phyloP scores from a whole-genome alignment of 2,888 invertebrate genomes.

The Trilocha varians region DNA sequence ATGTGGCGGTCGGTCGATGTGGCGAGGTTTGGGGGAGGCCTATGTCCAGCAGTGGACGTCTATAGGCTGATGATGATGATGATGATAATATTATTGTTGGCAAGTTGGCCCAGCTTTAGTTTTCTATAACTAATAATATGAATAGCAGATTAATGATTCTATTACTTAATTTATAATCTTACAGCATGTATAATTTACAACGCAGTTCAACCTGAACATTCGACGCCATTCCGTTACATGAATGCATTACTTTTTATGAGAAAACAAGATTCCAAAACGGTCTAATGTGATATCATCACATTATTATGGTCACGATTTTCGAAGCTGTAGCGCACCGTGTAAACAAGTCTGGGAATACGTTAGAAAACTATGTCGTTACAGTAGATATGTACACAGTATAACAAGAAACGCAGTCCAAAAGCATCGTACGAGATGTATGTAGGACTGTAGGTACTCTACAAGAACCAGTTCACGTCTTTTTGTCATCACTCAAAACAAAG shows the following conservation, averaged over 20 bases:
- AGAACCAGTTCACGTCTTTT: slow-evolving; percentile 33
- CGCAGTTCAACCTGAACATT: neutral
- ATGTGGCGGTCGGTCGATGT: too few relatives aligned
- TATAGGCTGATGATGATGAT: too few relatives aligned
- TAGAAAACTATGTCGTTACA: too few relatives aligned
- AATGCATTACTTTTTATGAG: neutral
- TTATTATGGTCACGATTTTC: neutral
- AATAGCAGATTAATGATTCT: too few relatives aligned
- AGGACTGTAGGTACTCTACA: slow-evolving; percentile 16
- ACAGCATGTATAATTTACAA: neutral
- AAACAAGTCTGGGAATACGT: neutral
- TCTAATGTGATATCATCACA: neutral
- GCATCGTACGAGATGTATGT: slow-evolving; percentile 9
- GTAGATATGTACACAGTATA: neutral
- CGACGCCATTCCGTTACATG: neutral
- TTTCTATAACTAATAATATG: too few relatives aligned
- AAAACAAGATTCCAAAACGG: neutral
- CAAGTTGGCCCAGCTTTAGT: too few relatives aligned
- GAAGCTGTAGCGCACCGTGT: neutral
- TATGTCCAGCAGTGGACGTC: too few relatives aligned
- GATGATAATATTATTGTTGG: too few relatives aligned
- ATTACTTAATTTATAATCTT: too few relatives aligned
- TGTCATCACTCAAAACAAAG: slow-evolving; percentile 32
- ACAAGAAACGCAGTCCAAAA: slow-evolving; percentile 8
- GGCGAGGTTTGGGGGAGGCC: too few relatives aligned